Conservation (phyloP, 1,140 invertebrate species). For the Coboldia fuscipes region DNA sequence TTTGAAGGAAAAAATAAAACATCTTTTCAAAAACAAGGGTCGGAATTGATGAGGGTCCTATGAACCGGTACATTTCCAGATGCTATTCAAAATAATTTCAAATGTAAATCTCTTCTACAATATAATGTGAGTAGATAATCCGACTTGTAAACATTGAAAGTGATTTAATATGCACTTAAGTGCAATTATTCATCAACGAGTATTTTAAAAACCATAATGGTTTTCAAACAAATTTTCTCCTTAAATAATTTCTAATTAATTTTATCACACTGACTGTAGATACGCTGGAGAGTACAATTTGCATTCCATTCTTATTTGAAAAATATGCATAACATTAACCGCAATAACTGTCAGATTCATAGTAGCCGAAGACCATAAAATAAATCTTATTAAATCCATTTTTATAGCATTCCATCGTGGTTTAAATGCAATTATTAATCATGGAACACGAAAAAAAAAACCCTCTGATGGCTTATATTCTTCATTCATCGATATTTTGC, state of each 20-base stretch:
- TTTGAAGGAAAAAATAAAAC: neutral
- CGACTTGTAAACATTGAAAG: neutral
- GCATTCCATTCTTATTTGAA: neutral
- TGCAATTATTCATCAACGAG: too few species aligned
- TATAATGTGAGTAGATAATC: too few species aligned
- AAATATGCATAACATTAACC: neutral
- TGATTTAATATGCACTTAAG: neutral
- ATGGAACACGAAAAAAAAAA: too few species aligned
- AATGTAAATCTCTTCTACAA: neutral
- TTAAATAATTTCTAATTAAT: neutral
- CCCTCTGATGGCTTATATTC: too few species aligned
- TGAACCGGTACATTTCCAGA: neutral
- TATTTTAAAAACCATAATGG: too few species aligned
- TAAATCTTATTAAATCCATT: too few species aligned
- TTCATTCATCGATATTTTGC: too few species aligned
- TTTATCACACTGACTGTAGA: neutral
- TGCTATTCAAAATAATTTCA: neutral
- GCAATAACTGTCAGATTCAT: too few species aligned
- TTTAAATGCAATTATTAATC: too few species aligned
- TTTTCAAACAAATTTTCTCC: neutral
- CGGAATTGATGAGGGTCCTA: neutral
- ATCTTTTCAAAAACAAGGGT: neutral
- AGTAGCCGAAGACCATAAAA: too few species aligned
- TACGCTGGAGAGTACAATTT: neutral
- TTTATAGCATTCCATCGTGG: too few species aligned